These are phyloP conservation scores for Molossus molossus DNA, from an alignment of 2,797 vertebrate species.

Conservation along the genomic window DNA sequence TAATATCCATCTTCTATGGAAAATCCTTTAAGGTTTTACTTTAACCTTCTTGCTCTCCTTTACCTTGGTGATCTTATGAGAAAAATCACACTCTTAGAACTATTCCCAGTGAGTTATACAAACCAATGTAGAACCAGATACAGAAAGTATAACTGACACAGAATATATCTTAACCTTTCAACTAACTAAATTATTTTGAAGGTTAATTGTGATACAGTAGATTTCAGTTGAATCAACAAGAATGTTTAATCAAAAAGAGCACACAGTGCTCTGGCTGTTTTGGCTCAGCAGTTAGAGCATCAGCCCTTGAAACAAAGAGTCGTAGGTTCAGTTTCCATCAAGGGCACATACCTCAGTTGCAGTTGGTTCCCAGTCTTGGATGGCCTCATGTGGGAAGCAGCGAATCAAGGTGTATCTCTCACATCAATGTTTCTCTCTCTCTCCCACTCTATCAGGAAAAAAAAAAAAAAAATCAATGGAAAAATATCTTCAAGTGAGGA, in stretches of 20 bases:
- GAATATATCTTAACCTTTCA: slow-evolving; percentile 7
- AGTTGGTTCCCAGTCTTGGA: too few relatives aligned
- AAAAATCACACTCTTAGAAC: slow-evolving; percentile 53
- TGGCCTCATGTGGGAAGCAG: too few relatives aligned
- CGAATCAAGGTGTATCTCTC: too few relatives aligned
- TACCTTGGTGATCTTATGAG: slow-evolving; percentile 46
- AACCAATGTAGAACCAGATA: not conserved
- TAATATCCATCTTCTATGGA: slow-evolving; percentile 41
- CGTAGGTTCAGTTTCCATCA: too few relatives aligned
- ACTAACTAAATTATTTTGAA: slow-evolving; percentile 64
- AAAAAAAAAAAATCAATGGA: too few relatives aligned
- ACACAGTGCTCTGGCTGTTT: not conserved
- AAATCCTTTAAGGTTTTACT: slow-evolving; percentile 74
- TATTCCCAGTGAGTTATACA: slow-evolving; percentile 43
- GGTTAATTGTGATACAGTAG: not conserved
- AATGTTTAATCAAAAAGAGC: slow-evolving; percentile 27
- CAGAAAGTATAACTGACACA: not conserved
- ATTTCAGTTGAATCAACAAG: slow-evolving; percentile 3
- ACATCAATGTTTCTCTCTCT: too few relatives aligned
- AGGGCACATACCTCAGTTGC: too few relatives aligned
- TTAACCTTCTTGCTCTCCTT: slow-evolving; percentile 48
- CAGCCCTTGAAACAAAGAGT: too few relatives aligned
- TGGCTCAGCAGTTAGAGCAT: too few relatives aligned
- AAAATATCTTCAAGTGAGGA: too few relatives aligned
- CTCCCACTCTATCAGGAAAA: too few relatives aligned